A percentile compares a stretch with the other conserved stretches of the same genome.
Evolutionary conservation across 2,113 vertebrate genomes (phyloP).

Genomic region (Pomatorhinus ruficollis): DNA sequence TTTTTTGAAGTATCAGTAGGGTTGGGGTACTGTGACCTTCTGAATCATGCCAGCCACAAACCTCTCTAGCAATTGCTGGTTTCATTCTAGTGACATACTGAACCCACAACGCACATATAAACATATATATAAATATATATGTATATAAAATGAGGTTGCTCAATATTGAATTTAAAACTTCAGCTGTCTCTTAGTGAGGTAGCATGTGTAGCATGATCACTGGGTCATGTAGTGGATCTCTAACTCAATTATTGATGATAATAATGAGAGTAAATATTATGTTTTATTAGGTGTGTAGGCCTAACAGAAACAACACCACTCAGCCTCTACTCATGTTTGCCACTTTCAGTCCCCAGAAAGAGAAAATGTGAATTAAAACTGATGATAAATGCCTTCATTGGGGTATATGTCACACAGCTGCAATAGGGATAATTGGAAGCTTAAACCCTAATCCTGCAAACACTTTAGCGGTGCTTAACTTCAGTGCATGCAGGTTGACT

Average conservation of each 20-base stretch:
- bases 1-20: neutral
- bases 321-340: neutral
- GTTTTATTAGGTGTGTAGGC: neutral
- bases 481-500: conserved; percentile 39
- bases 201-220: neutral
- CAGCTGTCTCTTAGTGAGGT: neutral
- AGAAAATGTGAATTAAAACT: conserved; percentile 32
- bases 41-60: neutral
- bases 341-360: conserved; percentile 2
- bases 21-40: neutral
- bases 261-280: conserved; percentile 12
- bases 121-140: neutral
- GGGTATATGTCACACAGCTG: conserved; percentile 19
- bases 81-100: neutral
- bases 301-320: neutral
- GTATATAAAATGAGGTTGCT: neutral
- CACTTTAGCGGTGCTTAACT: conserved; percentile 34
- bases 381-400: conserved; percentile 18
- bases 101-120: neutral
- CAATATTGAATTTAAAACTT: neutral
- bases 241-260: neutral
- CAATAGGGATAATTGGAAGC: conserved; percentile 33
- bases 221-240: neutral
- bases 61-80: neutral
- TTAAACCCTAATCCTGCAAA: conserved; percentile 48